These are phyloP conservation scores for Ageneiosus marmoratus DNA, from an alignment of 2,113 vertebrate genomes.

Conservation along the genomic window DNA sequence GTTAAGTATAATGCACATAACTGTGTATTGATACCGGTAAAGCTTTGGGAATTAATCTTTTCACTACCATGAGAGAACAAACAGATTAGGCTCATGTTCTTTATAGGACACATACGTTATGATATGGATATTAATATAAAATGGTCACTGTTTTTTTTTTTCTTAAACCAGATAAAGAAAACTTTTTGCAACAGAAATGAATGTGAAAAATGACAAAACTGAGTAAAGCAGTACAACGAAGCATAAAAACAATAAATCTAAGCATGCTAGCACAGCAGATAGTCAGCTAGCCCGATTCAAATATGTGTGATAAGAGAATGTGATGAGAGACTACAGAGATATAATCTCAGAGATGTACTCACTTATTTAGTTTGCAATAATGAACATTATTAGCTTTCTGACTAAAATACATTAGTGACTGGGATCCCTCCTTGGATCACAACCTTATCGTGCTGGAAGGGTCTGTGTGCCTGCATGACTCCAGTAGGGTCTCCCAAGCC, in stretches of 20 bases:
- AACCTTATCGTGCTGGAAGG: too few relatives aligned
- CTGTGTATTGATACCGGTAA: not conserved
- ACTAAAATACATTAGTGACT: too few relatives aligned
- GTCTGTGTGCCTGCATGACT: too few relatives aligned
- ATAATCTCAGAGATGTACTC: not conserved
- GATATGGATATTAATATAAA: too few relatives aligned
- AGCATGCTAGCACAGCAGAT: not conserved
- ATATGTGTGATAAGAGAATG: not conserved
- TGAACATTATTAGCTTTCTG: not conserved
- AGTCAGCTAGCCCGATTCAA: not conserved
- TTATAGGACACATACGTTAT: not conserved
- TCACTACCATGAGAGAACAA: not conserved
- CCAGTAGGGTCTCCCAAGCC: too few relatives aligned
- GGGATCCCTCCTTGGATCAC: too few relatives aligned
- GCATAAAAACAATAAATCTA: not conserved
- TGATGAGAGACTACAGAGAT: not conserved
- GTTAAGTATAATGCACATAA: not conserved
- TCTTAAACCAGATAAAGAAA: not conserved
- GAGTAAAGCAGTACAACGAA: not conserved
- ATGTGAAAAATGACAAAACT: not conserved
- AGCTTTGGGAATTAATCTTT: not conserved
- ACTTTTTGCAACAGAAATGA: not conserved
- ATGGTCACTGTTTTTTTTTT: not conserved
- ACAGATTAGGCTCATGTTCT: not conserved
- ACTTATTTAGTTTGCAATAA: not conserved